These are phyloP conservation scores for Scomber scombrus DNA, from an alignment of 2,113 vertebrate species.

Conservation along the genomic window DNA sequence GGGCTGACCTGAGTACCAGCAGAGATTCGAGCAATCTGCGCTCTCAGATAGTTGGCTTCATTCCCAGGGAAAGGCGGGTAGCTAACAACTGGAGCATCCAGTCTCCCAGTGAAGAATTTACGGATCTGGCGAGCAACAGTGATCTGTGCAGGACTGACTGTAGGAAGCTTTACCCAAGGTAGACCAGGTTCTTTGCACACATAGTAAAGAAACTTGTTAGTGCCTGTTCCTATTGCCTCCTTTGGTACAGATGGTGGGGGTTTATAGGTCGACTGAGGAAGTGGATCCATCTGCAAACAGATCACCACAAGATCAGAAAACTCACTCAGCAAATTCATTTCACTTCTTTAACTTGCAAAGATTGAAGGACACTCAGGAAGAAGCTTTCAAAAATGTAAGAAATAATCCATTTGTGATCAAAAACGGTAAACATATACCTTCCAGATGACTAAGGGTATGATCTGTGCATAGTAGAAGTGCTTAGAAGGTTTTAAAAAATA, in stretches of 20 bases:
- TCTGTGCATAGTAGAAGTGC: no score
- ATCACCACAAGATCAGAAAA: conserved; percentile 8
- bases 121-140: conserved; percentile 88
- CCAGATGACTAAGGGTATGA: no score
- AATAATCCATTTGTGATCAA: no score
- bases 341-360: neutral
- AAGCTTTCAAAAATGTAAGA: no score
- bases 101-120: conserved; percentile 91
- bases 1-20: conserved; percentile 94
- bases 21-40: conserved; percentile 96
- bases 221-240: conserved; percentile 87
- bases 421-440: no score
- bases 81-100: conserved; percentile 88
- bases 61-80: conserved; percentile 95
- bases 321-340: neutral
- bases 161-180: conserved; percentile 91
- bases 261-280: conserved; percentile 87
- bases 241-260: conserved; percentile 86
- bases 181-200: conserved; percentile 92
- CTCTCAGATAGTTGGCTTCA: conserved; percentile 93
- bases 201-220: conserved; percentile 94
- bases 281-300: conserved; percentile 75
- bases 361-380: neutral
- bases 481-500: no score
- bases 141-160: conserved; percentile 92